Evolutionary conservation across 2,113 vertebrate species (phyloP).

Genomic region (Arenaria interpres): DNA sequence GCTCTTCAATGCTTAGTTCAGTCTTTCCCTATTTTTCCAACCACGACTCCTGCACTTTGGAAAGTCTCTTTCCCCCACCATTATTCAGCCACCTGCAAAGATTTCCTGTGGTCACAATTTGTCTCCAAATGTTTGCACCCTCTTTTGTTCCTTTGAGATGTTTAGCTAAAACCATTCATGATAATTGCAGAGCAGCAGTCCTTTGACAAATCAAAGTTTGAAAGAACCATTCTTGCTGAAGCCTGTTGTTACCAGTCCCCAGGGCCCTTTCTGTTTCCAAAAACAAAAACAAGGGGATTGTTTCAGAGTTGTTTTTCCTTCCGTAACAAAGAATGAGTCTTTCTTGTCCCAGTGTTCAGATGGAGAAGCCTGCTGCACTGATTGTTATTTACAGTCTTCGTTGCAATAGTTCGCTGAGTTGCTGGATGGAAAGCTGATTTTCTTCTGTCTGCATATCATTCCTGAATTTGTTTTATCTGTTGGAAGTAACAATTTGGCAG

Average conservation of each 20-base stretch:
- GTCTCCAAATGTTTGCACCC: not conserved
- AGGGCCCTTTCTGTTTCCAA: not conserved
- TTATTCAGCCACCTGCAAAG: conserved; percentile 14
- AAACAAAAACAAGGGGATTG: conserved; percentile 2
- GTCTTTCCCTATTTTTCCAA: not conserved
- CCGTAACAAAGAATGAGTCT: not conserved
- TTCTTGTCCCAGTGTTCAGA: not conserved
- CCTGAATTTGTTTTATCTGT: conserved; percentile 55
- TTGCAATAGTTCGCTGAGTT: not conserved
- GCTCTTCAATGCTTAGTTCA: not conserved
- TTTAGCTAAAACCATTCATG: not conserved
- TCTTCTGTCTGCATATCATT: not conserved
- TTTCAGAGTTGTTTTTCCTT: not conserved
- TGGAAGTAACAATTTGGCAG: conserved; percentile 73
- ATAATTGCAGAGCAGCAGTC: not conserved
- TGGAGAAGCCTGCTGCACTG: not conserved
- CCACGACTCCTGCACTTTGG: not conserved
- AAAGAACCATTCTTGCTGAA: not conserved
- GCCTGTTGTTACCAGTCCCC: not conserved
- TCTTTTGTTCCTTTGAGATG: not conserved
- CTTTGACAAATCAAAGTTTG: conserved; percentile 8
- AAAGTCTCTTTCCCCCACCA: not conserved
- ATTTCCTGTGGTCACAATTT: not conserved
- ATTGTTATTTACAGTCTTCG: not conserved
- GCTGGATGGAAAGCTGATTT: not conserved